Base-by-base conservation (phyloP, 1,140 invertebrate genomes). In the Wasmannia auropunctata region DNA sequence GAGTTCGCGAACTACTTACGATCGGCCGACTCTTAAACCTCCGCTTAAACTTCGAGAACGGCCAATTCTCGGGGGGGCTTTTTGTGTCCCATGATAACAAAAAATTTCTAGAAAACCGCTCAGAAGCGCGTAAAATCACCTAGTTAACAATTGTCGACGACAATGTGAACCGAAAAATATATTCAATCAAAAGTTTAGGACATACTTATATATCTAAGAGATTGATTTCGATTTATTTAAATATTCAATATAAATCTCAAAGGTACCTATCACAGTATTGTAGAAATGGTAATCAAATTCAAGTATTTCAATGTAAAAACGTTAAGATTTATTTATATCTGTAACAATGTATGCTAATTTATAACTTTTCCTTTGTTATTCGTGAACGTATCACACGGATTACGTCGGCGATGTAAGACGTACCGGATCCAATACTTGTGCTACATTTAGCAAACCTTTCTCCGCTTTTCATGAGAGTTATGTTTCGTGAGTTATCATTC, bases 1-100 rank as follows among this genome's bases (percentile, higher is more conserved):
- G 70, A 84, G 87, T 85, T 85, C 60, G 31, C 81, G 72, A 85
- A 85, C 81, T 85, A 85, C 58, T 85, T 85, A 85, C 81, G 72
- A 75, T 85, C 81, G 56, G 58, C 72, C 60, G 72, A 85, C 81
- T 85, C 81, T 85, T 85, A 85, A 85, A 85, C 81, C 70, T 65
- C 43, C 72, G 81, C 70, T 83, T 83, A 83, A 74, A 74, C 69
- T 85, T 85, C 31, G 72, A 40, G 43, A 63, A 77, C 56, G 56
- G 25, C 56, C 70, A 65, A 85, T 83, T 69, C 51, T 58, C 25
- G 7, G 6, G 25, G 51, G 37, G 16, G 10, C 49, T 83, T 83
- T 72, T 83, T 83, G 79, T 74, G 79, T 74, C n/a, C 7, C 31
- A 1, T 31, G 28, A 31, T 56, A 40, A 69, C 22, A 56, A 81